Evolutionary conservation across 2,888 invertebrate species (phyloP).

Genomic region (Theodoxus fluviatilis): DNA sequence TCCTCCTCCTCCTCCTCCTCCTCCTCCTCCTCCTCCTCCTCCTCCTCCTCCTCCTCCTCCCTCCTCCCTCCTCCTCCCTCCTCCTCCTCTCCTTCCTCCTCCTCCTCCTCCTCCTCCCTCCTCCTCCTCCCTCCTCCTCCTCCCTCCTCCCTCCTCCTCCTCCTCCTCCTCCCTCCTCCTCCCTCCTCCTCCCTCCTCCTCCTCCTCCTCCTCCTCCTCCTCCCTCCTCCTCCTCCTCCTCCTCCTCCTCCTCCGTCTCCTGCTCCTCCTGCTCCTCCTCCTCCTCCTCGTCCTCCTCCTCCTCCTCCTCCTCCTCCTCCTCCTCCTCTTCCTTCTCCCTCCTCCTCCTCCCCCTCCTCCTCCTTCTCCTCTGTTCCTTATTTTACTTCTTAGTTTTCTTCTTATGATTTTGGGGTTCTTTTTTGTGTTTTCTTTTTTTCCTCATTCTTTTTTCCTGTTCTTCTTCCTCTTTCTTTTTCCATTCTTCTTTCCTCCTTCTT

Average conservation of each 20-base stretch:
- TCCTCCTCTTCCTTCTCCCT: background rate
- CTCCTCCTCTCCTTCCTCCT: background rate
- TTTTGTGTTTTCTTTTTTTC: too few relatives aligned
- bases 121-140: too few relatives aligned
- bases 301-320: background rate
- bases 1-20: background rate
- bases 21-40: background rate
- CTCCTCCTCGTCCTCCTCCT: background rate
- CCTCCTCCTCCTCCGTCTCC: too few relatives aligned
- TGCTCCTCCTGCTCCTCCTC: background rate
- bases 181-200: slow-evolving; percentile 17
- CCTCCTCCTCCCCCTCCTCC: background rate
- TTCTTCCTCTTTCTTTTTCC: too few relatives aligned
- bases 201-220: background rate
- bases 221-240: background rate
- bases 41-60: background rate
- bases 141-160: too few relatives aligned
- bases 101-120: background rate
- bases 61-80: background rate
- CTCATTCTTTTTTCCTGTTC: too few relatives aligned
- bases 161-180: slow-evolving; percentile 1
- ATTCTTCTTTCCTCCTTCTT: too few relatives aligned
- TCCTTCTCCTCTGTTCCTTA: background rate
- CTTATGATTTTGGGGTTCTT: too few relatives aligned
- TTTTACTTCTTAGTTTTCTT: background rate